Conservation (phyloP, 2,797 vertebrate species). For the Borostomias antarcticus region DNA sequence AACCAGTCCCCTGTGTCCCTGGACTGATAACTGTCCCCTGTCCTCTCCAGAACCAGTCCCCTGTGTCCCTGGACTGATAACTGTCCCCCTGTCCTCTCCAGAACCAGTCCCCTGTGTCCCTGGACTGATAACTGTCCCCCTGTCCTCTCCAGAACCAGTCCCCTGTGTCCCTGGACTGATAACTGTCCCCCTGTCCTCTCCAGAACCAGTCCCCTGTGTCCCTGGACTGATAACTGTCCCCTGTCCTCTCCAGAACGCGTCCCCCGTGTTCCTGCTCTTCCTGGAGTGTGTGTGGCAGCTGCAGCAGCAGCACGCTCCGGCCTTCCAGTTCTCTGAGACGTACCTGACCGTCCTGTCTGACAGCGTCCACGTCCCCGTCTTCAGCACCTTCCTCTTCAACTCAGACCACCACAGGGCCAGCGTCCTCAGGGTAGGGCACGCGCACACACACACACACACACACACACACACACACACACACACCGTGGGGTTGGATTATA, state of each 20-base stretch:
- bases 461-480: not conserved
- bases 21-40: not conserved
- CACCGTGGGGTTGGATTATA: too few relatives aligned
- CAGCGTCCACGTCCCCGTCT: slow-evolving; percentile 84
- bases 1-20: slow-evolving; percentile 83
- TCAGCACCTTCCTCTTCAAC: slow-evolving; percentile 91
- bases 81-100: too few relatives aligned
- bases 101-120: too few relatives aligned
- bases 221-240: not conserved
- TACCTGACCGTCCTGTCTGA: slow-evolving; percentile 89
- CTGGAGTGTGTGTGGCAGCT: slow-evolving; percentile 89
- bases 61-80: too few relatives aligned
- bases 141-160: not conserved
- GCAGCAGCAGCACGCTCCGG: slow-evolving; percentile 79
- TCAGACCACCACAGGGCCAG: slow-evolving; percentile 77
- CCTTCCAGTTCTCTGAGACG: slow-evolving; percentile 89
- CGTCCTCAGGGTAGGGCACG: slow-evolving; percentile 40
- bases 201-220: not conserved
- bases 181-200: not conserved
- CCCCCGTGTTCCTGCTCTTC: slow-evolving; percentile 85
- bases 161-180: not conserved
- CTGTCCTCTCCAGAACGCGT: slow-evolving; percentile 54
- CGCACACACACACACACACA: not conserved
- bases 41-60: not conserved
- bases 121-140: not conserved